A percentile compares a stretch with the other conserved stretches of the same genome.
Evolutionary conservation across 2,113 vertebrate species (phyloP).

Genomic region (Oreocharis arfaki): DNA sequence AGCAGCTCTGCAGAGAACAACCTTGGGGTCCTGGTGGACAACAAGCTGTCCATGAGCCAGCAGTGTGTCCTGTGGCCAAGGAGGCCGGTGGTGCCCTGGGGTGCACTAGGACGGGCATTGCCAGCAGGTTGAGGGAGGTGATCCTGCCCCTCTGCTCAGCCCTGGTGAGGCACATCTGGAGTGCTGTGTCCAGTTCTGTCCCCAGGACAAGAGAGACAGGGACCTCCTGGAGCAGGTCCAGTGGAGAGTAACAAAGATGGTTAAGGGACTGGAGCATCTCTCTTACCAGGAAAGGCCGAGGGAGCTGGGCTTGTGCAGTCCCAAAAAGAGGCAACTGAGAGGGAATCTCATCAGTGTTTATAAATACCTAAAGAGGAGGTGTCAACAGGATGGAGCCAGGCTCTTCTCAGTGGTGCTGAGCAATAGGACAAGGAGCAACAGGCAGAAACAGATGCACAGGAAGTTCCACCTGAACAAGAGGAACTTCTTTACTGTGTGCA

Average conservation of each 20-base stretch:
- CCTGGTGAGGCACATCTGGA: not conserved
- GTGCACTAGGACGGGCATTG: not conserved
- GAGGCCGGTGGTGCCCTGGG: accelerated
- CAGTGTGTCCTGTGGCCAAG: not conserved
- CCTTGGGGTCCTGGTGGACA: not conserved
- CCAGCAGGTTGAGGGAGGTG: not conserved
- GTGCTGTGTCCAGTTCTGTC: not conserved
- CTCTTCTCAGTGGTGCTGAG: not conserved
- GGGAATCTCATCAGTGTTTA: not conserved
- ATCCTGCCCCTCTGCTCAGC: not conserved
- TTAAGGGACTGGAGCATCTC: not conserved
- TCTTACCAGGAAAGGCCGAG: not conserved
- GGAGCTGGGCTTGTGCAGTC: not conserved
- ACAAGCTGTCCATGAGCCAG: not conserved
- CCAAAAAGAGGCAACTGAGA: not conserved
- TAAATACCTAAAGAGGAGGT: not conserved
- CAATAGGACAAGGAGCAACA: not conserved
- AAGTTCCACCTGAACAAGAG: not conserved
- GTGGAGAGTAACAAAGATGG: not conserved
- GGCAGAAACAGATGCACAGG: not conserved
- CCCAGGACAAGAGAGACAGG: not conserved
- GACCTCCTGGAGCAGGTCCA: not conserved
- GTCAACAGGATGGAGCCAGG: not conserved
- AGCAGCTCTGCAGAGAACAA: not conserved
- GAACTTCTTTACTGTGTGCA: not conserved